These are phyloP conservation scores for Coptotermes formosanus DNA, from an alignment of 1,140 invertebrate genomes.

Conservation along the genomic window DNA sequence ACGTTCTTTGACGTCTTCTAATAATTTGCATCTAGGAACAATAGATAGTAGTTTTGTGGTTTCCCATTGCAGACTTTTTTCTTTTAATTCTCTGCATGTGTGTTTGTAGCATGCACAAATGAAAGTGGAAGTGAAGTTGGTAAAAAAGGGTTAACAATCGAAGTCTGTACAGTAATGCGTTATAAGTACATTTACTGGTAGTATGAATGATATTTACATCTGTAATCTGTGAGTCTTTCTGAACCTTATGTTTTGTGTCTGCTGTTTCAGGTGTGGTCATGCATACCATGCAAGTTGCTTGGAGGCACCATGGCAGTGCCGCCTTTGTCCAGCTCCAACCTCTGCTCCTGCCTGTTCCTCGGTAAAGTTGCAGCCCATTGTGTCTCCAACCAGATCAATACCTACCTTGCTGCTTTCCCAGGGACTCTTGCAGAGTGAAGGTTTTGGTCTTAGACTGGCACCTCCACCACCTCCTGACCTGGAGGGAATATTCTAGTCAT, in stretches of 20 bases:
- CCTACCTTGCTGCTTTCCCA: not conserved
- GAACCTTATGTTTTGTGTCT: not conserved
- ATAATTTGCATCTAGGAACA: too few relatives aligned
- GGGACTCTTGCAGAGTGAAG: constrained; percentile 27
- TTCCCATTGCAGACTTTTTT: too few relatives aligned
- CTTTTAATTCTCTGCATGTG: too few relatives aligned
- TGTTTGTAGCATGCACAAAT: too few relatives aligned
- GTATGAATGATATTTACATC: too few relatives aligned
- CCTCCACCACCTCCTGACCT: constrained; percentile 32
- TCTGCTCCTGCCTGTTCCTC: not conserved
- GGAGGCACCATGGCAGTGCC: not conserved
- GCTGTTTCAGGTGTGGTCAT: constrained; percentile 28
- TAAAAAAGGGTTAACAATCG: not conserved
- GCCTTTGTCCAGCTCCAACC: not conserved
- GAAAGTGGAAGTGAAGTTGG: too few relatives aligned
- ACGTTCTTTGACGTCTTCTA: too few relatives aligned
- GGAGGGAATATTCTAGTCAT: constrained; percentile 29
- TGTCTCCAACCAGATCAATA: not conserved
- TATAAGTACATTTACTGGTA: too few relatives aligned
- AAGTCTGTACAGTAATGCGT: too few relatives aligned
- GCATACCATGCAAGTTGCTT: constrained; percentile 27
- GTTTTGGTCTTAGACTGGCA: constrained; percentile 27
- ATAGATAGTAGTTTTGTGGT: too few relatives aligned
- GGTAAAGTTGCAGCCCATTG: not conserved
- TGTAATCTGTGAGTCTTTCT: too few relatives aligned